Conservation (phyloP, 35 echinoderm and acorn worm genomes). For the Heliocidaris tuberculata region DNA sequence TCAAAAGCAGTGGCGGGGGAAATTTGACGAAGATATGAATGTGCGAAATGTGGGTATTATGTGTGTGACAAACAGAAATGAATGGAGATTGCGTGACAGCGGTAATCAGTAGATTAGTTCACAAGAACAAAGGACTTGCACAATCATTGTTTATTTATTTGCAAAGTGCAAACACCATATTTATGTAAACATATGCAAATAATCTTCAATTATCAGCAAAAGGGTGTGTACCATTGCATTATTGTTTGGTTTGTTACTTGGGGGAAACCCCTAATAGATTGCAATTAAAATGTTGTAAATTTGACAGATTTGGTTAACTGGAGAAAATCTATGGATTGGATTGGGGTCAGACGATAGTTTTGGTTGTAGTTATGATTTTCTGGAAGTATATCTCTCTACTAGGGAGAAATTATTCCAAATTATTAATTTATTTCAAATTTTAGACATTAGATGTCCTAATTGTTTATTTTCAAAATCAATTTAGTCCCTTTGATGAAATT, state of each 20-base stretch:
- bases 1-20: not conserved
- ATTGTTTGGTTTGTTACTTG: not conserved
- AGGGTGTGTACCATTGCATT: not conserved
- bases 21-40: not conserved
- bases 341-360: no score
- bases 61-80: not conserved
- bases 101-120: not conserved
- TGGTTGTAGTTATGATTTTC: no score
- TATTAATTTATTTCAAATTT: no score
- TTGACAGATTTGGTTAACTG: no score
- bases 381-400: no score
- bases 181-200: not conserved
- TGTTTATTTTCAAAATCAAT: no score
- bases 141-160: conserved; percentile 13
- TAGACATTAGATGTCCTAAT: no score
- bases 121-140: not conserved
- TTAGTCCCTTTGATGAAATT: no score
- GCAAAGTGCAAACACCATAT: not conserved
- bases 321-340: no score
- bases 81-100: not conserved
- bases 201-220: not conserved
- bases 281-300: no score
- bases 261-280: not conserved
- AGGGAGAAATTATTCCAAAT: no score
- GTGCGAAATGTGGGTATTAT: not conserved